These are phyloP conservation scores for Brachyalestes nurse DNA, from an alignment of 2,797 vertebrate species.

Conservation along the genomic window DNA sequence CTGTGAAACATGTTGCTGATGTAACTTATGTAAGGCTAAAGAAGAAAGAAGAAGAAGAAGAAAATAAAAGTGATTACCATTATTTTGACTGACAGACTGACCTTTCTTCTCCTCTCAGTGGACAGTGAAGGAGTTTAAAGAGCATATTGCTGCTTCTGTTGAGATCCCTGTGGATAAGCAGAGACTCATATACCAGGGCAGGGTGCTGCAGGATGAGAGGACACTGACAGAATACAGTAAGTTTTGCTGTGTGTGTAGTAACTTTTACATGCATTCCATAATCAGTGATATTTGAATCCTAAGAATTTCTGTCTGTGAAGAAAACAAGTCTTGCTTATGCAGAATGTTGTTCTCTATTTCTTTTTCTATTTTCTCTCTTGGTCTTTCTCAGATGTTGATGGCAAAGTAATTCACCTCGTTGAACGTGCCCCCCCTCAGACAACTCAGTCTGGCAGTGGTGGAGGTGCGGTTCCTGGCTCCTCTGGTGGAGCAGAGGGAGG, in stretches of 20 bases:
- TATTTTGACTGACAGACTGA: not conserved
- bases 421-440: conserved; percentile 90
- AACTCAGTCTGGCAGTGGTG: conserved; percentile 81
- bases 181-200: conserved; percentile 92
- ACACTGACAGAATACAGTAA: conserved; percentile 91
- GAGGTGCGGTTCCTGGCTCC: conserved; percentile 72
- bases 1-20: not conserved
- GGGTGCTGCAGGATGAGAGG: conserved; percentile 92
- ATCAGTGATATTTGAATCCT: not conserved
- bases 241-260: conserved; percentile 48
- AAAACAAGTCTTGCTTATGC: not conserved
- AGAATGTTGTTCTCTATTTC: not conserved
- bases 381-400: conserved; percentile 84
- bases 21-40: not conserved
- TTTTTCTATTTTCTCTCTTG: not conserved
- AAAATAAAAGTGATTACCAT: not conserved
- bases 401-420: conserved; percentile 93
- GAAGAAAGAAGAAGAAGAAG: not conserved
- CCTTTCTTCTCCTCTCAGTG: conserved; percentile 72
- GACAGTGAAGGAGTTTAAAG: conserved; percentile 93
- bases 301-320: not conserved
- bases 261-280: not conserved
- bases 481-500: conserved; percentile 70
- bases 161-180: conserved; percentile 92
- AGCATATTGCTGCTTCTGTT: conserved; percentile 88